Base-by-base conservation (phyloP, 2,113 vertebrate genomes). In the Sturnira hondurensis region DNA sequence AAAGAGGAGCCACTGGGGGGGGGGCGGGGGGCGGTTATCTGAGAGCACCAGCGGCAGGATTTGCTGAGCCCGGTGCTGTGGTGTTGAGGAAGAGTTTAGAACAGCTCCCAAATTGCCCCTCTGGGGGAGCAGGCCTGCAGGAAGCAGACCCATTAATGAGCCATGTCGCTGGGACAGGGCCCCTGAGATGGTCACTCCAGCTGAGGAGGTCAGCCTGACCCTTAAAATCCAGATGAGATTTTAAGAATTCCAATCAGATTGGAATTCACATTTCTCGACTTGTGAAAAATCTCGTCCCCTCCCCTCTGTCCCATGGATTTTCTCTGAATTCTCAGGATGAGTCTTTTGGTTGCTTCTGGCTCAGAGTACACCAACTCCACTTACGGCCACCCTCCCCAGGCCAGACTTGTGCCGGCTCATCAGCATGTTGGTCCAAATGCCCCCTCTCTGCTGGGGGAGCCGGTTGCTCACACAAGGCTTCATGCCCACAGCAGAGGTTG, bases 341-440 rank as follows among this genome's bases (percentile, higher is more conserved):
- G 47, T 81, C 71, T 93, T 85, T 12, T 7, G 22, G 61, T 65
- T 24, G 63, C 17, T 70, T 91, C 22, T 31, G 43, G 54, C 68
- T 74, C 17, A 38, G 31, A 65, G 52, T 24, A 16, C 52, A 19
- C 45, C 38, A 71, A 1, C 28, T 12, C 61, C 13, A 38, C 20
- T 31, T 45, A 36, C 8, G 33, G 47, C 82, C 7, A 31, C 31
- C 17, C 16, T 36, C 22, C 47, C 24, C 2, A 12, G 9, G 47
- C 38, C 70, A 74, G 56, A 19, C 22, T 38, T 0, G 0, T 5
- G 20, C 52, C 33, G 19, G 28, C 28, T 68, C 0, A 4, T 20
- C 11, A 3, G 2, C 5, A 1, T 0, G 1, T 8, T 22, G 78
- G 56, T 12, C 54, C 20, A 43, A 45, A 47, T 3, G 41, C 43